Conservation (phyloP, 2,797 vertebrate genomes). For the Tangara arthus region DNA sequence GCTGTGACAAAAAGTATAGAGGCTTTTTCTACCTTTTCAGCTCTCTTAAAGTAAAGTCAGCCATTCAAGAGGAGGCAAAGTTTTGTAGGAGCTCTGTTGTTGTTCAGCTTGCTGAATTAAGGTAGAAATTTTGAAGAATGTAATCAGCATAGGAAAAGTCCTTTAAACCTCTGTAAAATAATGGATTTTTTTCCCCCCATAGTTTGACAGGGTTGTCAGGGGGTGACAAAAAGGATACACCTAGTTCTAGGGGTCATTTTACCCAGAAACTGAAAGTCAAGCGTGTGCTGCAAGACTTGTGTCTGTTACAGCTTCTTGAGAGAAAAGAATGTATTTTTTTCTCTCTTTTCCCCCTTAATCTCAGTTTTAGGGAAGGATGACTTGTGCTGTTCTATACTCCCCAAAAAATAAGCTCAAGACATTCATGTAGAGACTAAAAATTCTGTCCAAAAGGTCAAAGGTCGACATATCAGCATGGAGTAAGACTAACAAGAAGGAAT, state of each 20-base stretch:
- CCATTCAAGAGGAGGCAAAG: background rate
- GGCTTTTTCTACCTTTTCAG: background rate
- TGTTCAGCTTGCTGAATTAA: background rate
- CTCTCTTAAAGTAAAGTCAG: background rate
- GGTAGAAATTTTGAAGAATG: background rate
- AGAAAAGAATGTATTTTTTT: background rate
- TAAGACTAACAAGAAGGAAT: background rate
- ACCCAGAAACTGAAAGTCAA: background rate
- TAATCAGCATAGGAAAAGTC: background rate
- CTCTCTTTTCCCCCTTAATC: background rate
- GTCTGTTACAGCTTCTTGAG: background rate
- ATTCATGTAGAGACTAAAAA: background rate
- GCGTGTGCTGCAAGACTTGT: background rate
- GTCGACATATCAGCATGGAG: background rate
- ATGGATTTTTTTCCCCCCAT: background rate
- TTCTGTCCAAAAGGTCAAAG: background rate
- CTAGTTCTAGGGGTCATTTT: background rate
- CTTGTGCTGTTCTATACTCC: background rate
- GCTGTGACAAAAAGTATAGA: background rate
- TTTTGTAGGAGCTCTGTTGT: background rate
- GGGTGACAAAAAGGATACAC: background rate
- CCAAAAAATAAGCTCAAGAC: background rate
- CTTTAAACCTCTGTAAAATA: background rate
- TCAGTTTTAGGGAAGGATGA: background rate
- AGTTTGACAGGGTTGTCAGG: background rate